These are phyloP conservation scores for Dromius quadrimaculatus DNA, from an alignment of 2,888 invertebrate genomes.

Conservation along the genomic window DNA sequence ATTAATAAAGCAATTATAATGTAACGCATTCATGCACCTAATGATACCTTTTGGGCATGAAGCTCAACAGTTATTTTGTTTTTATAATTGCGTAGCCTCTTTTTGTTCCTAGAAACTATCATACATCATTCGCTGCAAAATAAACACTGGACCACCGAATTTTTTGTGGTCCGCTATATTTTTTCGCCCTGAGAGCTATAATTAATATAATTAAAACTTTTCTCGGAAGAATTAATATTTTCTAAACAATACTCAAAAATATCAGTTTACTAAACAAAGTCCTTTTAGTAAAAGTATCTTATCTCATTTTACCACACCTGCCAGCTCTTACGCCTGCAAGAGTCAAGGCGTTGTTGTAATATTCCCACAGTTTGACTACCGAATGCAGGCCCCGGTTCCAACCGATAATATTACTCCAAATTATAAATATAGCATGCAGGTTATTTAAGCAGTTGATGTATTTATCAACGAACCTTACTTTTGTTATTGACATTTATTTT, in stretches of 20 bases:
- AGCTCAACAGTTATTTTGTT: constrained; percentile 20
- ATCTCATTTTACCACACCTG: constrained; percentile 9
- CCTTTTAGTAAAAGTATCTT: constrained; percentile 5
- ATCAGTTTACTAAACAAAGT: background rate
- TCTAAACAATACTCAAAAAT: background rate
- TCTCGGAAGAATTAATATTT: constrained; percentile 2
- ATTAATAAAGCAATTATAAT: constrained; percentile 30
- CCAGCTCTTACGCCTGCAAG: background rate
- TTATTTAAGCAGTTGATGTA: constrained; percentile 27
- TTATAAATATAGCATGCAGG: constrained; percentile 36
- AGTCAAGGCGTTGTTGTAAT: background rate
- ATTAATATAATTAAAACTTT: constrained; percentile 30
- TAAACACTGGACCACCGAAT: constrained; percentile 21
- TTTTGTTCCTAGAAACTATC: constrained; percentile 21
- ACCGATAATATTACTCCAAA: constrained; percentile 17
- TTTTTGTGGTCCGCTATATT: background rate
- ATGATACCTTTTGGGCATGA: constrained; percentile 23
- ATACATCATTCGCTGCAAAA: constrained; percentile 28
- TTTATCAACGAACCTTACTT: constrained; percentile 6
- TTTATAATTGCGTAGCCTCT: constrained; percentile 18
- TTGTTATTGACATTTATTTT: too few relatives aligned
- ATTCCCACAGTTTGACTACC: constrained; percentile 6
- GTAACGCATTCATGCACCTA: constrained; percentile 8
- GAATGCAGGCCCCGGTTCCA: background rate
- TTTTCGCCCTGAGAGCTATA: constrained; percentile 13